Base-by-base conservation (phyloP, 2,797 vertebrate species). In the Dendrocincla fuliginosa region DNA sequence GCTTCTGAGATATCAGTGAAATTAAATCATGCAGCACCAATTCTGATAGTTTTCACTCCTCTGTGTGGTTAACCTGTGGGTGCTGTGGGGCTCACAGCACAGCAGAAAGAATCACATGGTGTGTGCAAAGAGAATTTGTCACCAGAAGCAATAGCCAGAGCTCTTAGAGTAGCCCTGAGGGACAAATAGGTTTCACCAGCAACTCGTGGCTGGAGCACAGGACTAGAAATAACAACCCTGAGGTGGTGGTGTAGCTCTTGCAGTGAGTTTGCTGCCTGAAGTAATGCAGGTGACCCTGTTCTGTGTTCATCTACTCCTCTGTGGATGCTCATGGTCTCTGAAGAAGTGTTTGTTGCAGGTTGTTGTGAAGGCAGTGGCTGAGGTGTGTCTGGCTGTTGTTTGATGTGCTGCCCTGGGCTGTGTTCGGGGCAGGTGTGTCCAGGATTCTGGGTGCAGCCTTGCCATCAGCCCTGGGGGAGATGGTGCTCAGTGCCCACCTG, bases 121-220 rank as follows among this genome's bases (percentile, higher is more conserved):
- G 28, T 2, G 0, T 56, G 57, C 64, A 19, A 30, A 63, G 19
- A 30, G 63, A 64, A 60, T 80, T 71, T 75, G 37, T 61, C 28
- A n/a, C 55, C 46, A 68, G 64, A 6, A 85, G 82, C 64, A 49
- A 16, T 0, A 61, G 41, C 28, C 16, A 20, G 63, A 55, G 67
- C 49, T 86, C 28, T 25, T 16, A 22, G 42, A n/a, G 49, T 2
- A 23, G 70, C 49, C 20, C 70, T 1, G 17, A 60, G 37, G 65
- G 42, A 41, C 0, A 2, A 44, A 87, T 0, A 10, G n/a, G 16
- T 53, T 60, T 70, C 37, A 28, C 37, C n/a, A 24, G 33, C 14
- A 9, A 39, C 37, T 46, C 11, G 1, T n/a, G 53, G 52, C 75
- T 74, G 56, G 46, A 63, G 71, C 68, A 16, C 27, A 24, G 84